phyloP scores from a whole-genome alignment of 2,888 invertebrate species.

The Tetragnatha montana region DNA sequence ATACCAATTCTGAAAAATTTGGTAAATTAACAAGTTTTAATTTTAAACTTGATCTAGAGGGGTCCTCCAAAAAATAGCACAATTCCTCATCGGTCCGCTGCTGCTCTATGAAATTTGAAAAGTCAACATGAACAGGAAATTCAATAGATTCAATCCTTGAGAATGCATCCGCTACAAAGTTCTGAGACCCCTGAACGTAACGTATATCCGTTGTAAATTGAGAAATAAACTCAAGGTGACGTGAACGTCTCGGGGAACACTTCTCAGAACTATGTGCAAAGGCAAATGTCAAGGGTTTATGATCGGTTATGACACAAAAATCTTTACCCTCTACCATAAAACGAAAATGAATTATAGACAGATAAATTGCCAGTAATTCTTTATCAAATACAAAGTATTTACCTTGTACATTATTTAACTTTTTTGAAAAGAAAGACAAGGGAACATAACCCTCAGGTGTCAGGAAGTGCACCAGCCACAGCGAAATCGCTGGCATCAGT shows the following conservation, averaged over 20 bases:
- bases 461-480: not conserved
- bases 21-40: no score
- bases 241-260: not conserved
- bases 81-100: not conserved
- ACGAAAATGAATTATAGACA: not conserved
- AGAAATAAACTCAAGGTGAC: not conserved
- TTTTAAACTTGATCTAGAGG: no score
- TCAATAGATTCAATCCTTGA: conserved; percentile 1
- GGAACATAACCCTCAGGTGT: not conserved
- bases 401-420: not conserved
- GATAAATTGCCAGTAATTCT: not conserved
- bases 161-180: not conserved
- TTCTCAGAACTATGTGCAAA: conserved; percentile 3
- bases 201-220: not conserved
- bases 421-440: not conserved
- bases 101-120: not conserved
- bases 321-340: not conserved
- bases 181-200: not conserved
- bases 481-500: not conserved
- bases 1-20: no score
- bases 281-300: conserved; percentile 17
- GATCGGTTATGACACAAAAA: not conserved
- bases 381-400: not conserved
- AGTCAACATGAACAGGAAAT: not conserved
- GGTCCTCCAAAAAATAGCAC: no score